Percentiles rank a stretch among this genome's conserved stretches.
phyloP scores from a whole-genome alignment of 1,140 invertebrate species.

The Drosophila biarmipes region DNA sequence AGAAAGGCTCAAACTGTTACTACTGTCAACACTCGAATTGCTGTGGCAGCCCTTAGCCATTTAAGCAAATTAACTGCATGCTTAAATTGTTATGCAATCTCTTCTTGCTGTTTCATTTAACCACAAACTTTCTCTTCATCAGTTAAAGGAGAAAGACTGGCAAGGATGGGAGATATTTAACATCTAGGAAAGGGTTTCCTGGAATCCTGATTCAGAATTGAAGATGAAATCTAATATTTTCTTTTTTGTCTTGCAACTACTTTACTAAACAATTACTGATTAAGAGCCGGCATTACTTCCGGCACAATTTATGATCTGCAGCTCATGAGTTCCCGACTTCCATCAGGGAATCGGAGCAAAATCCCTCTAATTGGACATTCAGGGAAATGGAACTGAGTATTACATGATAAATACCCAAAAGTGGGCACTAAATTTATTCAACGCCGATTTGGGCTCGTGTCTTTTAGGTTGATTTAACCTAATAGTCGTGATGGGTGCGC shows the following conservation, averaged over 20 bases:
- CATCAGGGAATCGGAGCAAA: neutral
- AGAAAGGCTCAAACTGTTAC: constrained; percentile 1
- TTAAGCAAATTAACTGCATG: constrained; percentile 72
- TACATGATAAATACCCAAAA: constrained; percentile 62
- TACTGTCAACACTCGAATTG: constrained; percentile 48
- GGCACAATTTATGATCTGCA: constrained; percentile 26
- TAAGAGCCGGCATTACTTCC: neutral
- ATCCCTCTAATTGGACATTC: constrained; percentile 44
- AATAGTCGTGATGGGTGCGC: constrained; percentile 58
- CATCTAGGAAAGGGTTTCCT: too few relatives aligned
- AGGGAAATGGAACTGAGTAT: constrained; percentile 15
- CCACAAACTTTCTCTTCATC: constrained; percentile 2
- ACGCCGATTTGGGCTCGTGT: constrained; percentile 25
- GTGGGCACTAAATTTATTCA: constrained; percentile 54
- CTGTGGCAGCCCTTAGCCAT: constrained; percentile 43
- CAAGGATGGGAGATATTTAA: too few relatives aligned
- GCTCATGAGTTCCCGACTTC: constrained; percentile 5
- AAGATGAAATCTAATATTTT: too few relatives aligned
- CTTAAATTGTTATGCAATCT: constrained; percentile 31
- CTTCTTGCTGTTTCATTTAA: constrained; percentile 9
- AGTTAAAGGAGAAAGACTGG: neutral
- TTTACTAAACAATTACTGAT: neutral
- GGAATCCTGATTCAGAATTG: too few relatives aligned
- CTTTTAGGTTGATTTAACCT: constrained; percentile 55
- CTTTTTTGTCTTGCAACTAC: too few relatives aligned